phyloP scores from a whole-genome alignment of 1,140 invertebrate genomes.

The Thaumetopoea pityocampa region DNA sequence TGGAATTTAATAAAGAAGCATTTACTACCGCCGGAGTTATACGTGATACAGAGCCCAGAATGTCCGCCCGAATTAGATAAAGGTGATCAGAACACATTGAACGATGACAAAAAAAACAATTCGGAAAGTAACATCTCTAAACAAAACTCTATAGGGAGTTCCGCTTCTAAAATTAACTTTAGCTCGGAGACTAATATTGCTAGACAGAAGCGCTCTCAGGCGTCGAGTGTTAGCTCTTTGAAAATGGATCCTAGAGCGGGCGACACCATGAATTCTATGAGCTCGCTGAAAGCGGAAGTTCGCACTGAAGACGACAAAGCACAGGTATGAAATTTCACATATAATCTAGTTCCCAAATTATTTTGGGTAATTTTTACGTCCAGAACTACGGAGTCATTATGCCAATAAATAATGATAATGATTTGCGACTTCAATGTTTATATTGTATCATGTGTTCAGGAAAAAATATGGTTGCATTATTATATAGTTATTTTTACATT shows the following conservation, averaged over 20 bases:
- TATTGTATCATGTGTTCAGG: too few relatives aligned
- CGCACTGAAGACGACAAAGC: constrained; percentile 71
- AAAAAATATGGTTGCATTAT: too few relatives aligned
- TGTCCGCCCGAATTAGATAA: constrained; percentile 59
- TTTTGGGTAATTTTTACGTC: too few relatives aligned
- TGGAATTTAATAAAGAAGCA: constrained; percentile 92
- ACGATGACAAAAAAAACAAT: constrained; percentile 65
- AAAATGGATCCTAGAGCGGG: constrained; percentile 76
- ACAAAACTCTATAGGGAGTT: constrained; percentile 71
- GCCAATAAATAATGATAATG: too few relatives aligned
- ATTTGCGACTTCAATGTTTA: too few relatives aligned
- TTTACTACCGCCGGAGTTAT: constrained; percentile 82
- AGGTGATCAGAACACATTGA: constrained; percentile 43
- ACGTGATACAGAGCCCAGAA: constrained; percentile 66
- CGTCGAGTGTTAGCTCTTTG: constrained; percentile 64
- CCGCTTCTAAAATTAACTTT: constrained; percentile 71
- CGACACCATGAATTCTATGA: constrained; percentile 64
- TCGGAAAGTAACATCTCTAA: constrained; percentile 75
- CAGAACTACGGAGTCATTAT: too few relatives aligned
- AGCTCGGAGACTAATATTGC: constrained; percentile 73
- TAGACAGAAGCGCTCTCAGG: constrained; percentile 64
- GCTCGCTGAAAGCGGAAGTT: constrained; percentile 60
- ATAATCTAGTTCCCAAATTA: too few relatives aligned
- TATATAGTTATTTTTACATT: too few relatives aligned
- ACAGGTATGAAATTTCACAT: too few relatives aligned